Base-by-base conservation (phyloP, 2,888 invertebrate genomes). In the Volucella zonaria region DNA sequence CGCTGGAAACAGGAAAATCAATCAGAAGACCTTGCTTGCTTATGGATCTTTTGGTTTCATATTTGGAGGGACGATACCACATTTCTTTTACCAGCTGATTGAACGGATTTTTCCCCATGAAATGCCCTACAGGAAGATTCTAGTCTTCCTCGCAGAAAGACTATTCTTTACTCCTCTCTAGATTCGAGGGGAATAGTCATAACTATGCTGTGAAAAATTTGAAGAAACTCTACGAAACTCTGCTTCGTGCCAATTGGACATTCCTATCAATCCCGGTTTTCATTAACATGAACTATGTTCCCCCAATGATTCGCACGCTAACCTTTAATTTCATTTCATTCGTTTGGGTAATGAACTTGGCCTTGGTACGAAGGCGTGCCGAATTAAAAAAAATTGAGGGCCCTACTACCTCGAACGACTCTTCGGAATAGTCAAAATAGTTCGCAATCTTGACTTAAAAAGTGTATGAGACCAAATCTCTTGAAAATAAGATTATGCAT, bases 51-150 rank as follows among this genome's bases (percentile, higher is more conserved):
- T 95, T 93, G 96, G 96, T 61, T 92, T 96, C 56, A 89, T 96
- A n/a, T 96, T 96, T 91, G 96, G 96, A 71, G 96, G 96, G 40
- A 93, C 95, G 1, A 92, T 96, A 3, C 96, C 96, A 0, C 96
- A 96, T 91, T 96, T 94, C 89, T 96, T 96, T 90, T 96, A 96
- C 89, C 92, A 93, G 86, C 92, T 93, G 45, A 89, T 95, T 58
- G 95, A 95, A 87, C 92, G 92, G 66, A 87, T 94, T 43, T 93
- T 95, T 76, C 93, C 94, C 0, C 93, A 94, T 83, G 93, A 94
- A 76, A 89, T 93, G 23, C 92, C 94, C 9, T 93, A 93, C 67
- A 93, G 93, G 78, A 92, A 93, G 1, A 89, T 94, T 56, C 92
- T 93, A 4, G 94, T 95, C 88, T 92, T 97, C 80, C 82, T 96